Base-by-base conservation (phyloP, 2,797 vertebrate genomes). In the Thaleichthys pacificus region DNA sequence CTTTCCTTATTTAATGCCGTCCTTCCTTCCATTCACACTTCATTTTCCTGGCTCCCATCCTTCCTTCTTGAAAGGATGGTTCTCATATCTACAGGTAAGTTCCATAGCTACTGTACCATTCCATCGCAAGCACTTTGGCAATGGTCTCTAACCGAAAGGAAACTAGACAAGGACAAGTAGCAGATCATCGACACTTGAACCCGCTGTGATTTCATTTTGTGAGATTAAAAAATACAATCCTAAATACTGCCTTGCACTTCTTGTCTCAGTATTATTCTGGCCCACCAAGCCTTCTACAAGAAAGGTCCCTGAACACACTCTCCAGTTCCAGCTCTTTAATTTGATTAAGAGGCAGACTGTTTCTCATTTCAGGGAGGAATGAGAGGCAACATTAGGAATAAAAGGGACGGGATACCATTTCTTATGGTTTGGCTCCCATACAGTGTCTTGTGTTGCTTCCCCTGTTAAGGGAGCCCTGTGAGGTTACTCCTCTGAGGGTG, bases 311-410 rank as follows among this genome's bases (percentile, higher is more conserved):
- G 9, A 6, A 47, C 22, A 30, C 63, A 28, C 42, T 71, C 66
- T 80, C 63, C 35, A 79, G 71, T 71, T 64, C 65, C 68, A 77
- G 65, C 69, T 70, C 42, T 86, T 80, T 75, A 76, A 85, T 83
- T 81, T 77, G 51, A 80, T 87, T 77, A 73, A 80, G 62, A n/a
- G 73, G 68, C 57, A 77, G 70, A 73, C 56, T 3, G 58, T 75
- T 80, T 81, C 38, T 30, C 69, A 61, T 74, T 79, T 73, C 60
- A 75, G 24, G 11, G 61, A 78, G 61, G 17, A 9, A 78, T 12
- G 60, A 19, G 61, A 15, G n/a, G 26, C 62, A 78, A 81, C 77
- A n/a, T 66, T 3, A 12, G 21, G 28, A 60, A 47, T 47, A 72
- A 69, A 38, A 79, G 69, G 71, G 74, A 26, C 76, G 26, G 72